Conservation (phyloP, 2,797 vertebrate species). For the Clamator glandarius region DNA sequence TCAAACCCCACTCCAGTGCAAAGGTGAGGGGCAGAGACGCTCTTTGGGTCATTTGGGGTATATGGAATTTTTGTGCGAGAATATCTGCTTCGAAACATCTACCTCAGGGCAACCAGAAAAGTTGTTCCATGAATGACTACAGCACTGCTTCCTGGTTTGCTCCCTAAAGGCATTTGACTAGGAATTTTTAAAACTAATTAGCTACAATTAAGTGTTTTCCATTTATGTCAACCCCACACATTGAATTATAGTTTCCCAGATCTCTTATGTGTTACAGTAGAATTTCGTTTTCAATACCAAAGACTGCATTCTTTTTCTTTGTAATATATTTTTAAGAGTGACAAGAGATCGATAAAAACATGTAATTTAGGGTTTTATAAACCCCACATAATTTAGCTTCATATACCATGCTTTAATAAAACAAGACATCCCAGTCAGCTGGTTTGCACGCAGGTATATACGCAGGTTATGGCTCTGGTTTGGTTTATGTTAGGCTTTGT, state of each 20-base stretch:
- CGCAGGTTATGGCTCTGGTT: background rate
- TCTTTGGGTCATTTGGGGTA: background rate
- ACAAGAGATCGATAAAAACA: slow-evolving; percentile 57
- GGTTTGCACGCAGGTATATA: background rate
- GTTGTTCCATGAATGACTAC: background rate
- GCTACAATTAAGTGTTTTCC: background rate
- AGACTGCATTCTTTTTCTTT: background rate
- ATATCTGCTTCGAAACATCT: background rate
- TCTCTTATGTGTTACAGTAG: slow-evolving; percentile 3
- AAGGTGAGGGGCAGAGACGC: background rate
- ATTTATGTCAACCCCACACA: background rate
- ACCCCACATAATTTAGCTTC: slow-evolving; percentile 25
- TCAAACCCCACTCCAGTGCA: rapidly evolving
- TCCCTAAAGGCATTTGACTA: background rate
- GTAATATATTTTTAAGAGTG: slow-evolving; percentile 34
- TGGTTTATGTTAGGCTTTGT: background rate
- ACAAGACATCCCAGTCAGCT: background rate
- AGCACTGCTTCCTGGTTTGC: background rate
- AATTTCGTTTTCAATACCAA: slow-evolving; percentile 41
- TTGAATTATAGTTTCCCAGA: slow-evolving; percentile 10
- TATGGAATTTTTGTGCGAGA: background rate
- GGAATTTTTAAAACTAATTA: slow-evolving; percentile 10
- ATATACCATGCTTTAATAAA: slow-evolving; percentile 36
- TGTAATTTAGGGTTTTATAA: slow-evolving; percentile 49
- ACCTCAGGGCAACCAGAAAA: background rate